phyloP scores from a whole-genome alignment of 2,888 invertebrate species.

The Agrotis ipsilon region DNA sequence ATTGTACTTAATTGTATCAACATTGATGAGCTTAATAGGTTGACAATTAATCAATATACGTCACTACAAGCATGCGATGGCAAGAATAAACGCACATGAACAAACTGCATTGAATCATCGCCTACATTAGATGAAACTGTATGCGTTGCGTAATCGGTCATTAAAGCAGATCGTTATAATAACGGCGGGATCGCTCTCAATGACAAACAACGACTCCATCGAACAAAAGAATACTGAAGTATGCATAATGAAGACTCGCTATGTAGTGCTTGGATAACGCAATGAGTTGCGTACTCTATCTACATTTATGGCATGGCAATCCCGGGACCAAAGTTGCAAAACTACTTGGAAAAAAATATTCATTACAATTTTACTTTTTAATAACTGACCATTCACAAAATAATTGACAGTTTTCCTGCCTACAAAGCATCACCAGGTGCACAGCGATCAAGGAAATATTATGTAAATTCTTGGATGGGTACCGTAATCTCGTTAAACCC shows the following conservation, averaged over 20 bases:
- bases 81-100: constrained; percentile 65
- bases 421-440: constrained; percentile 46
- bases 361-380: constrained; percentile 29
- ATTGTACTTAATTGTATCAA: constrained; percentile 40
- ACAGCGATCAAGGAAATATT: constrained; percentile 74
- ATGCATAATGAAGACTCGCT: constrained; percentile 57
- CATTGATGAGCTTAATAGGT: constrained; percentile 40
- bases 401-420: constrained; percentile 38
- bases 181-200: constrained; percentile 63
- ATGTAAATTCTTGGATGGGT: constrained; percentile 77
- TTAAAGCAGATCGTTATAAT: constrained; percentile 75
- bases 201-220: constrained; percentile 60
- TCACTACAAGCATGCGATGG: constrained; percentile 52
- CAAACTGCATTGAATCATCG: constrained; percentile 79
- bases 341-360: constrained; percentile 54
- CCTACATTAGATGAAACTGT: constrained; percentile 77
- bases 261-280: constrained; percentile 47
- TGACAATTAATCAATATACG: constrained; percentile 48
- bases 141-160: constrained; percentile 82
- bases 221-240: constrained; percentile 66
- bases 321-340: constrained; percentile 36
- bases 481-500: constrained; percentile 87
- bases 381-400: constrained; percentile 37
- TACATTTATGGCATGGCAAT: constrained; percentile 31
- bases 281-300: constrained; percentile 42